phyloP scores from a whole-genome alignment of 2,797 vertebrate species.

The Agapornis canus region DNA sequence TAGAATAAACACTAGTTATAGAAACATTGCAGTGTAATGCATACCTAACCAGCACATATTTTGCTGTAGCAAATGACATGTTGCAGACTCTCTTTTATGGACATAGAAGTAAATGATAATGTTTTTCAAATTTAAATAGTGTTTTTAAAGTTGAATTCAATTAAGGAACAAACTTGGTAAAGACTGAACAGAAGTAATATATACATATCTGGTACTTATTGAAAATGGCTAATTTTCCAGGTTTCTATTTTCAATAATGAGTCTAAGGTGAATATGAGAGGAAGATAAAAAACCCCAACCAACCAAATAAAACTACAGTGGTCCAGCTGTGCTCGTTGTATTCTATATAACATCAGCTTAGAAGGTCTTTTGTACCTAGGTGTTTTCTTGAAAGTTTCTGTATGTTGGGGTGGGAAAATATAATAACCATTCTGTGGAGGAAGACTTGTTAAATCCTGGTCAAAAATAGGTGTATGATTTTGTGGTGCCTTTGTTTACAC shows the following conservation, averaged over 20 bases:
- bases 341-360: background rate
- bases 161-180: background rate
- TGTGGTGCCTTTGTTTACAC: background rate
- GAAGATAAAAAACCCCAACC: background rate
- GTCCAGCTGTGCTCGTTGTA: background rate
- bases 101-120: background rate
- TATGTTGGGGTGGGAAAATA: background rate
- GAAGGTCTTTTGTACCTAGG: background rate
- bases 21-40: background rate
- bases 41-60: background rate
- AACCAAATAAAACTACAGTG: background rate
- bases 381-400: background rate
- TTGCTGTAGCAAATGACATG: background rate
- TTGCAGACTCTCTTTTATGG: background rate
- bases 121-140: background rate
- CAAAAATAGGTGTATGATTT: background rate
- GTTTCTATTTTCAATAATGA: background rate
- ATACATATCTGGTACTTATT: background rate
- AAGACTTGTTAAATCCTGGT: background rate
- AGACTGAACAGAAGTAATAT: background rate
- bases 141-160: background rate
- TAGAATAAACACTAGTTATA: background rate
- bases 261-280: background rate
- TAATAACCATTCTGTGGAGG: background rate
- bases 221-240: background rate